These are phyloP conservation scores for Metopia argyrocephala DNA, from an alignment of 2,888 invertebrate genomes.

Conservation along the genomic window DNA sequence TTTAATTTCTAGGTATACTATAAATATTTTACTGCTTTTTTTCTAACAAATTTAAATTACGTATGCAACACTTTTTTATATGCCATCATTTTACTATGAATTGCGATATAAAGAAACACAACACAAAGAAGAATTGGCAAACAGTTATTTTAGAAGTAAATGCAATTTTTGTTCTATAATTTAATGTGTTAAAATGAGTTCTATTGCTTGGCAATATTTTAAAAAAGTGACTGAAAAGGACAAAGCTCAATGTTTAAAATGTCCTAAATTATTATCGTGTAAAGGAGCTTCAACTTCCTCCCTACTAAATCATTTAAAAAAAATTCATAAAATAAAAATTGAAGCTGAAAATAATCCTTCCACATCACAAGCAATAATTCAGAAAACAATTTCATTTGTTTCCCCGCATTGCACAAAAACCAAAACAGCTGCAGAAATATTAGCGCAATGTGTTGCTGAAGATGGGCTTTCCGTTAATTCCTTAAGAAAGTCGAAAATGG, in stretches of 20 bases:
- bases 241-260: not conserved
- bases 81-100: too few relatives aligned
- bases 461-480: not conserved
- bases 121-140: too few relatives aligned
- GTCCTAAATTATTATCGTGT: not conserved
- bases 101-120: too few relatives aligned
- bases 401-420: not conserved
- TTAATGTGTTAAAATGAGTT: too few relatives aligned
- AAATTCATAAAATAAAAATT: not conserved
- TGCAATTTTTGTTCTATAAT: too few relatives aligned
- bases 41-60: too few relatives aligned
- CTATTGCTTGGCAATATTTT: not conserved
- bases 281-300: not conserved
- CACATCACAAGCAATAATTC: not conserved
- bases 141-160: too few relatives aligned
- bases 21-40: too few relatives aligned
- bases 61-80: too few relatives aligned
- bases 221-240: not conserved
- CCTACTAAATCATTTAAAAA: not conserved
- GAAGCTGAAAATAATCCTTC: not conserved
- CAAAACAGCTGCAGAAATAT: not conserved
- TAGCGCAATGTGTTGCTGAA: not conserved
- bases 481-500: too few relatives aligned
- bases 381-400: not conserved
- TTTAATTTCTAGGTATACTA: too few relatives aligned